Conservation (phyloP, 2,113 vertebrate species). For the Lates calcarifer region DNA sequence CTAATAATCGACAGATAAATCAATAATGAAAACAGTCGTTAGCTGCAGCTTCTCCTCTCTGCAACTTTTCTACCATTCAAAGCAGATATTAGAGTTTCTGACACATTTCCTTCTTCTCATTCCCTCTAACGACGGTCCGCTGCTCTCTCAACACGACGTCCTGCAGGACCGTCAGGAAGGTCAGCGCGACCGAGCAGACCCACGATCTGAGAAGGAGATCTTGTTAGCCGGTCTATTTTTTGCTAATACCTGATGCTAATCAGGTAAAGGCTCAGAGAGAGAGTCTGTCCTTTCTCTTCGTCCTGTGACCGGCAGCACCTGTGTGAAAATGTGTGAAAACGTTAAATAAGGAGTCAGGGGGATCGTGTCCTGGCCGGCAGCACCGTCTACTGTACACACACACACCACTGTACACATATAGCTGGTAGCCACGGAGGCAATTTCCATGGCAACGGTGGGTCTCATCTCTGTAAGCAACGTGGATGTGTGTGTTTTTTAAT, state of each 20-base stretch:
- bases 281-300: too few relatives aligned
- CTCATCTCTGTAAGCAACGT: conserved; percentile 40
- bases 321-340: too few relatives aligned
- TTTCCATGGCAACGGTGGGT: conserved; percentile 71
- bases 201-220: conserved; percentile 12
- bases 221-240: conserved; percentile 65
- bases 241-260: conserved; percentile 56
- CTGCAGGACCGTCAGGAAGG: neutral
- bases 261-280: conserved; percentile 14
- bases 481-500: neutral
- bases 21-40: too few relatives aligned
- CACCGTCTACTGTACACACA: conserved; percentile 18
- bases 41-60: too few relatives aligned
- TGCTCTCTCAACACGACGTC: neutral
- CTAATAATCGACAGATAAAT: too few relatives aligned
- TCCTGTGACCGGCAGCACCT: too few relatives aligned
- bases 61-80: too few relatives aligned
- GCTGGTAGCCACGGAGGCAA: conserved; percentile 29
- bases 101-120: neutral
- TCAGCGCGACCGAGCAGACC: neutral
- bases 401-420: conserved; percentile 21
- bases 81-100: too few relatives aligned
- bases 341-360: neutral
- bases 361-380: neutral
- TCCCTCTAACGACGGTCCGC: too few relatives aligned